phyloP scores from a whole-genome alignment of 2,113 vertebrate species.

The Nansenia antarctica region DNA sequence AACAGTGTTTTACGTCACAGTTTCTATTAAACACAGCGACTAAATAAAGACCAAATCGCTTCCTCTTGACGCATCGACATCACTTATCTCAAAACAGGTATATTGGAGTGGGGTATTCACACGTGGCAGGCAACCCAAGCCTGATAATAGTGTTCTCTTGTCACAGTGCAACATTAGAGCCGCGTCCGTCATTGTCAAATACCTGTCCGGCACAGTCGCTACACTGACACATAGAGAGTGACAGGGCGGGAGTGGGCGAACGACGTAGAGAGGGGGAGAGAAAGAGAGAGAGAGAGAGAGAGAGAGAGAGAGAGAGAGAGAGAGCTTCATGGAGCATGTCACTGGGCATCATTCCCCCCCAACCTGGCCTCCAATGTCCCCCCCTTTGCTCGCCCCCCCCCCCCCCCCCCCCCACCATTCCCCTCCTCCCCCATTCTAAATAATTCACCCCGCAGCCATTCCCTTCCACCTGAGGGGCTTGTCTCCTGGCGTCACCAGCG shows the following conservation, averaged over 20 bases:
- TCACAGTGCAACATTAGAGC: constrained; percentile 40
- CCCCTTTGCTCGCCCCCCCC: background rate
- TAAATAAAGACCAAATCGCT: background rate
- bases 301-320: background rate
- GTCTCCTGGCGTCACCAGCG: constrained; percentile 82
- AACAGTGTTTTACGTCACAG: background rate
- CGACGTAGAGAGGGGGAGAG: background rate
- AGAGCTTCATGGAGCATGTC: background rate
- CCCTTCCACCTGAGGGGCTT: constrained; percentile 83
- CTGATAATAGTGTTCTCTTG: constrained; percentile 29
- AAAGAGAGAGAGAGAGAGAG: background rate
- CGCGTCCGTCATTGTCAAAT: constrained; percentile 19
- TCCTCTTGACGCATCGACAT: background rate
- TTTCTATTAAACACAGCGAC: background rate
- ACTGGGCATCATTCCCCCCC: background rate
- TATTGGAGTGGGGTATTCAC: background rate
- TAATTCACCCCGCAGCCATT: constrained; percentile 79
- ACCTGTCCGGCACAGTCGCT: constrained; percentile 27
- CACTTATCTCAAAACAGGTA: background rate
- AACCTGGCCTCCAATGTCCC: constrained; percentile 21
- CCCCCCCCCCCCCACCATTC: background rate
- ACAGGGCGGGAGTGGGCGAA: constrained; percentile 36
- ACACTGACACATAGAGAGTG: constrained; percentile 49
- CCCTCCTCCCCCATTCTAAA: constrained; percentile 70
- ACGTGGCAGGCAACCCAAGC: background rate